Base-by-base conservation (phyloP, 2,113 vertebrate species). In the Lontra canadensis region DNA sequence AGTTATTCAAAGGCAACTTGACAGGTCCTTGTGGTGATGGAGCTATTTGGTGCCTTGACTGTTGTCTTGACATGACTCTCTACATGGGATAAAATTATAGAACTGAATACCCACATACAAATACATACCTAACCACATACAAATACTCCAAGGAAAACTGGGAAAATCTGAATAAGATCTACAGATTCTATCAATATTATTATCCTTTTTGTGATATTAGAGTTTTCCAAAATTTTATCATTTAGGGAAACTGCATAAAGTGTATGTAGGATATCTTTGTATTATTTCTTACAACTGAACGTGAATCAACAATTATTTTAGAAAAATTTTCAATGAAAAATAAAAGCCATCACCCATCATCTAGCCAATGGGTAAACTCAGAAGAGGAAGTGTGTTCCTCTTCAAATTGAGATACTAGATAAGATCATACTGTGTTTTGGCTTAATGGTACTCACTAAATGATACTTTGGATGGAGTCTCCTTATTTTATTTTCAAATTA, bases 401-500 rank as follows among this genome's bases (percentile, higher is more conserved):
- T n/a, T 88, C 26, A 82, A 39, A 39, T 57, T n/a, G 73, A 87
- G 78, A 36, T 84, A 57, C n/a, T 95, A 10, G 23, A 55, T 59
- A 21, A 69, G 44, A n/a, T n/a, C 14, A 80, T 26, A 17, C 6
- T 12, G 4, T 80, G 69, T 55, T 59, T 83, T 74, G 29, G 8
- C 14, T 90, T 94, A 61, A 52, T 52, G 31, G 57, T 52, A 34
- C 25, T 65, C 21, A 80, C 34, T 81, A 80, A 47, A 36, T 91
- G 49, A 73, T 13, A 9, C 7, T 93, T 69, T 87, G 18, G 9
- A 74, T 59, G 29, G 15, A 11, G 21, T 67, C 31, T 85, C 36
- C 57, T 94, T 69, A 79, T 84, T 97, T 96, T 84, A 73, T 83
- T 84, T 92, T 93, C 52, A 76, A 71, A 87, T 47, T 44, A 79